A percentile compares a stretch with the other conserved stretches of the same genome.
These are phyloP conservation scores for Tylochromis polylepis DNA, from an alignment of 2,113 vertebrate genomes.

Conservation along the genomic window DNA sequence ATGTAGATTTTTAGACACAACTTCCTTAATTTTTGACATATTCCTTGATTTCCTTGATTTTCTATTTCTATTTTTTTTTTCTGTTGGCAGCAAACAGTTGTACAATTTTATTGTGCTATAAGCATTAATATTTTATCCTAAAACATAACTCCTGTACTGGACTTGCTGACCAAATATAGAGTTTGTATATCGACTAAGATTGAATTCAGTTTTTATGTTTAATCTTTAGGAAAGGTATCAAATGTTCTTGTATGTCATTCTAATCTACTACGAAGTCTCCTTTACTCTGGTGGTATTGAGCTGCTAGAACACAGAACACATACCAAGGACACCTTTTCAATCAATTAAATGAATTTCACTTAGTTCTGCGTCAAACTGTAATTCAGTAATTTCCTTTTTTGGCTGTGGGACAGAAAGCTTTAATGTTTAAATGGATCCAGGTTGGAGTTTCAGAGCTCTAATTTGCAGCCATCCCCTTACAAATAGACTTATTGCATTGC, in stretches of 20 bases:
- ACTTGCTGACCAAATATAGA: neutral
- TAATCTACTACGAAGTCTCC: neutral
- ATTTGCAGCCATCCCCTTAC: neutral
- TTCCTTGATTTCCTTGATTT: neutral
- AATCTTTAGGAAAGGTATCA: neutral
- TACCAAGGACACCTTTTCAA: neutral
- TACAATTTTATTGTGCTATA: neutral
- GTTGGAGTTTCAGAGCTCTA: neutral
- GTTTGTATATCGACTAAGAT: neutral
- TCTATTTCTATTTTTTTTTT: neutral
- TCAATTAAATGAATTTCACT: neutral
- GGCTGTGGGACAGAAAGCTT: neutral
- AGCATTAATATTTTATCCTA: neutral
- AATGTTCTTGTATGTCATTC: neutral
- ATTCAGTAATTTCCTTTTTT: neutral
- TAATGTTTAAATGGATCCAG: neutral
- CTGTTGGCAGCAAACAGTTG: neutral
- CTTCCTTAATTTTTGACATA: neutral
- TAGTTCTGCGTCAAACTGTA: neutral
- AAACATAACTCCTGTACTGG: neutral
- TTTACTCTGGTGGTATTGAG: neutral
- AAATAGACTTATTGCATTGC: neutral
- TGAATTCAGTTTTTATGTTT: neutral
- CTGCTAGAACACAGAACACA: neutral
- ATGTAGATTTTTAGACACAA: neutral